A percentile compares a stretch with the other conserved stretches of the same genome.
Conservation (phyloP, 1,140 invertebrate genomes). For the Drosophila bipectinata region DNA sequence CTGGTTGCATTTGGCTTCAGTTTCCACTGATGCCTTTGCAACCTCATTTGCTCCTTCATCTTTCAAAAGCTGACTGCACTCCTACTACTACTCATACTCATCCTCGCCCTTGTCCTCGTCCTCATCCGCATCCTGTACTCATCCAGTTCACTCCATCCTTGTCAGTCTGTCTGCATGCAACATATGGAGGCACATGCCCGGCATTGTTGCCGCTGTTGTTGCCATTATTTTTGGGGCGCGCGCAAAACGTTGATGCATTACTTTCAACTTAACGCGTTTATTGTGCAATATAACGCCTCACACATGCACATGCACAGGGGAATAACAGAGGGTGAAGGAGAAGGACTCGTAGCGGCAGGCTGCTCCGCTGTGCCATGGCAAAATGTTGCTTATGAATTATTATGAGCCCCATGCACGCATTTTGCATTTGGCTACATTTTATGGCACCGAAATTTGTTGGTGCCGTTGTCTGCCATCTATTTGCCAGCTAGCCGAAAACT, state of each 20-base stretch:
- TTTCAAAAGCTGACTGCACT: constrained; percentile 27
- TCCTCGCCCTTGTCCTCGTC: not conserved
- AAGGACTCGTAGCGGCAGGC: not conserved
- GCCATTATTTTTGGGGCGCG: constrained; percentile 31
- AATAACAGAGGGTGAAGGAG: not conserved
- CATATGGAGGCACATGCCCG: constrained; percentile 31
- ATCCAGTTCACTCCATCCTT: constrained; percentile 59
- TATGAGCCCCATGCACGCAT: constrained; percentile 77
- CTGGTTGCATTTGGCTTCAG: constrained; percentile 36
- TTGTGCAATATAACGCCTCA: constrained; percentile 58
- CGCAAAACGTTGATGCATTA: constrained; percentile 76
- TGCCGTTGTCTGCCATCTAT: constrained; percentile 60
- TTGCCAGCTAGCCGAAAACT: constrained; percentile 70
- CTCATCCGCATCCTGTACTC: constrained; percentile 7
- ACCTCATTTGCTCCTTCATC: constrained; percentile 49
- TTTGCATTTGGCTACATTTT: constrained; percentile 73
- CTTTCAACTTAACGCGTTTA: constrained; percentile 79
- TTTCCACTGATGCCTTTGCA: constrained; percentile 32
- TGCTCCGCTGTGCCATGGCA: constrained; percentile 49
- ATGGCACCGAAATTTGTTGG: constrained; percentile 74
- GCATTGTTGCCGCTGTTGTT: constrained; percentile 32
- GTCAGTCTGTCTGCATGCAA: constrained; percentile 53
- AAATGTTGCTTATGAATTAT: constrained; percentile 82
- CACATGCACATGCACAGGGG: constrained; percentile 19
- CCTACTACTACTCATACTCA: not conserved